Evolutionary conservation across 2,888 invertebrate genomes (phyloP).

Genomic region (Dusona sp.): DNA sequence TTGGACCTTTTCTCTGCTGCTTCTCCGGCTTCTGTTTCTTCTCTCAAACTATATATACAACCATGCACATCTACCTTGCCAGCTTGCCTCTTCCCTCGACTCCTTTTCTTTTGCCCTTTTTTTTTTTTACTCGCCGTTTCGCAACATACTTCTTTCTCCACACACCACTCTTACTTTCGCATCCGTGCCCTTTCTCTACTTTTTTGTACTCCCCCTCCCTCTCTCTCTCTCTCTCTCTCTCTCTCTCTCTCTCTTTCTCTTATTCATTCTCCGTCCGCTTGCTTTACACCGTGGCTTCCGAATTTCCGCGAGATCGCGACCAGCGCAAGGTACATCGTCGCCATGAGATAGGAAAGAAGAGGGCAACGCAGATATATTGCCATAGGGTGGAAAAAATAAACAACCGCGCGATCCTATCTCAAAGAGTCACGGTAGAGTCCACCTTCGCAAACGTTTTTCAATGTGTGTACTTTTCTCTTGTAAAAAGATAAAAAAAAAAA

Average conservation of each 20-base stretch:
- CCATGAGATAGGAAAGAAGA: conserved; percentile 24
- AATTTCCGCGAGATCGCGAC: conserved; percentile 58
- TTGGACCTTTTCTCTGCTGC: conserved; percentile 59
- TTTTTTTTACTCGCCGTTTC: conserved; percentile 54
- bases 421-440: conserved; percentile 64
- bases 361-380: conserved; percentile 64
- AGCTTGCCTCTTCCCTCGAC: conserved; percentile 48
- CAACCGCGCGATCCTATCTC: conserved; percentile 56
- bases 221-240: not conserved
- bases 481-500: conserved; percentile 1
- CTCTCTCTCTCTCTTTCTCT: not conserved
- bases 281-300: conserved; percentile 50
- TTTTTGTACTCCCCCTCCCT: too few relatives aligned
- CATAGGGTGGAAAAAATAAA: conserved; percentile 56
- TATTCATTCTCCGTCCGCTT: not conserved
- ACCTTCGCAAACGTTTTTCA: conserved; percentile 56
- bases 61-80: conserved; percentile 12
- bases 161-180: not conserved
- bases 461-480: conserved; percentile 17
- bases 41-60: conserved; percentile 4
- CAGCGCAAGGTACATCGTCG: conserved; percentile 36
- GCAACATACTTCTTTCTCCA: conserved; percentile 28
- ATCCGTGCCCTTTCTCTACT: conserved; percentile 20
- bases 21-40: conserved; percentile 43
- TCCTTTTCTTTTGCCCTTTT: conserved; percentile 43